A percentile compares a stretch with the other conserved stretches of the same genome.
Conservation (phyloP, 2,113 vertebrate genomes). For the Gasterosteus aculeatus region DNA sequence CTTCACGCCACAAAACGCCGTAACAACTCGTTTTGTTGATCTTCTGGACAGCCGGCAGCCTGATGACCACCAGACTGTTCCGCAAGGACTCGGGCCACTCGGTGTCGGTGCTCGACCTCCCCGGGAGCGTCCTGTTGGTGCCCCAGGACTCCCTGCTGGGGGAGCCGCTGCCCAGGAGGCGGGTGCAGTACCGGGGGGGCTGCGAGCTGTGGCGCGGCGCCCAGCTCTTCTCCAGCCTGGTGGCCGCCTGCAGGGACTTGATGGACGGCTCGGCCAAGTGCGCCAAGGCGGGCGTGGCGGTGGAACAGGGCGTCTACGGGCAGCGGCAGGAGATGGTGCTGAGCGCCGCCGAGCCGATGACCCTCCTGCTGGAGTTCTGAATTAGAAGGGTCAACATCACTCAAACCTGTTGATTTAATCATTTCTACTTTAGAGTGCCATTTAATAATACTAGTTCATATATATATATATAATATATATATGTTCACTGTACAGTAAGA, state of each 20-base stretch:
- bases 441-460: too few relatives aligned
- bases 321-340: conserved; percentile 88
- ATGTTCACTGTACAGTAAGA: too few relatives aligned
- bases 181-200: conserved; percentile 84
- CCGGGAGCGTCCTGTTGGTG: conserved; percentile 85
- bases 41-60: conserved; percentile 77
- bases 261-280: conserved; percentile 75
- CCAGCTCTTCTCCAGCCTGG: conserved; percentile 85
- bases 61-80: conserved; percentile 88
- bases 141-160: conserved; percentile 89
- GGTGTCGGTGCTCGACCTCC: conserved; percentile 86
- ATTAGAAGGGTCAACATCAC: too few relatives aligned
- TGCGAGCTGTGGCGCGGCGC: conserved; percentile 84
- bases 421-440: too few relatives aligned
- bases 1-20: too few relatives aligned
- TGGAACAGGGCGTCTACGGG: conserved; percentile 86
- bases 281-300: conserved; percentile 68
- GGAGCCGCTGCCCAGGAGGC: conserved; percentile 76
- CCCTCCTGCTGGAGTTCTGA: conserved; percentile 88
- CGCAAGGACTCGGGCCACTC: conserved; percentile 78
- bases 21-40: background rate
- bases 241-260: conserved; percentile 83
- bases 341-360: conserved; percentile 86
- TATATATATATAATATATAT: too few relatives aligned
- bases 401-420: too few relatives aligned